phyloP scores from a whole-genome alignment of 2,797 vertebrate species.

The Chiloscyllium punctatum region DNA sequence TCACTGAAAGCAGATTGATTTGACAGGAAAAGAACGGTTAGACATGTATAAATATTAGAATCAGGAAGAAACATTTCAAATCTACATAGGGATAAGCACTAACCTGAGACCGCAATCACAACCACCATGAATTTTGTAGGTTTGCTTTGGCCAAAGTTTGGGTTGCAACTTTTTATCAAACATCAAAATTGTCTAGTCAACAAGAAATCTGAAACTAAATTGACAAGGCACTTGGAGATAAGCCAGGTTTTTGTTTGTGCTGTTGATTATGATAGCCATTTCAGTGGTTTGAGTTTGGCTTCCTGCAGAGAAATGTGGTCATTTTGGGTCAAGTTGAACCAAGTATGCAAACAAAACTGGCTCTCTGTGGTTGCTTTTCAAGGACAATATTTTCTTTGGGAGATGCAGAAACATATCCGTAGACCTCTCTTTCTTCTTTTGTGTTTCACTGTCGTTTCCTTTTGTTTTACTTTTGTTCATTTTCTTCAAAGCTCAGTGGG shows the following conservation, averaged over 20 bases:
- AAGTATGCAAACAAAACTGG: conserved; percentile 10
- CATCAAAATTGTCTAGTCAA: not conserved
- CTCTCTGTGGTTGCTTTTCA: conserved; percentile 14
- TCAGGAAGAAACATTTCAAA: not conserved
- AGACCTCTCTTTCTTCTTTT: conserved; percentile 7
- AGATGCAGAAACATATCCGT: not conserved
- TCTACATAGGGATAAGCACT: not conserved
- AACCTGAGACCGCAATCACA: not conserved
- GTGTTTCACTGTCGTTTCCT: not conserved
- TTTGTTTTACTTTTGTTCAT: conserved; percentile 26
- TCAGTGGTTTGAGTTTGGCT: conserved; percentile 11
- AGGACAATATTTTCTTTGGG: conserved; percentile 22
- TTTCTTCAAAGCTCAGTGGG: conserved; percentile 3
- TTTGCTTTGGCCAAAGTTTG: not conserved
- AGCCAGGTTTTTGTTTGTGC: not conserved
- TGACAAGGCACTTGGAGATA: conserved; percentile 2
- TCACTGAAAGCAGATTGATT: not conserved
- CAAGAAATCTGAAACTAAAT: not conserved
- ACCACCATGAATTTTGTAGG: conserved; percentile 10
- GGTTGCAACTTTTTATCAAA: not conserved
- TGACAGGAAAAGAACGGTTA: not conserved
- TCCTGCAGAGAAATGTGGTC: not conserved
- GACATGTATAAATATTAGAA: not conserved
- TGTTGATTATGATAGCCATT: not conserved
- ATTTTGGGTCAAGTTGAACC: conserved; percentile 11